Base-by-base conservation (phyloP, 2,888 invertebrate species). In the Nemotelus pantherinus region DNA sequence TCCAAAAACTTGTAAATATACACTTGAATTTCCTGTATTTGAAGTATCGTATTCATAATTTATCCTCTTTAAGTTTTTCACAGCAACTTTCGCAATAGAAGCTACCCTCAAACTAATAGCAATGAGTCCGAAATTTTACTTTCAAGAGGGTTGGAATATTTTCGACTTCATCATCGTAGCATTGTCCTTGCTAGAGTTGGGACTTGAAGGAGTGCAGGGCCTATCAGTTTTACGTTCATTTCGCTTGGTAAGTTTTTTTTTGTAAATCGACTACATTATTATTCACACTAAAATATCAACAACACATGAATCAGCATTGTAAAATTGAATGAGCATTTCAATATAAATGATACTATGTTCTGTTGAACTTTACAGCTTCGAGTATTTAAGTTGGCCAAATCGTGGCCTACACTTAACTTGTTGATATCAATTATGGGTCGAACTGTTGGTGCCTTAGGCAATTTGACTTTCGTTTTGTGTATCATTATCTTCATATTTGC, bases 401-500 rank as follows among this genome's bases (percentile, higher is more conserved):
- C 98, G 82, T 98, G 98, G 98, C 97, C 97, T 86, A 98, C 98
- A 83, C 91, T 98, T 88, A 98, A 98, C 91, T 92, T 98, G 90
- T 92, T 98, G 87, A 98, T 98, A 89, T 96, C 97, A 85, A 98
- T 98, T 88, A 98, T 98, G 94, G 98, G 97, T 85, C 93, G 97
- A 89, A 98, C 98, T 81, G 95, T 98, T 91, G 98, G 98, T 87
- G 98, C 98, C 87, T 91, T 98, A 89, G 98, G 96, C 90, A 98
- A 98, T 90, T 90, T 98, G 89, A 97, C 97, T 85, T 97, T 98
- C 90, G 98, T 98, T 86, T 91, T 98, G 88, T 96, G 95, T 89
- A 98, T 98, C 90, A 98, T 98, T 89, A 97, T 98, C 91, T 98
- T 98, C 92, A 98, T 98, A 89, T 98, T 98, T 90, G 98, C 98